Conservation (phyloP, 2,888 invertebrate genomes). For the Philonicus albiceps region DNA sequence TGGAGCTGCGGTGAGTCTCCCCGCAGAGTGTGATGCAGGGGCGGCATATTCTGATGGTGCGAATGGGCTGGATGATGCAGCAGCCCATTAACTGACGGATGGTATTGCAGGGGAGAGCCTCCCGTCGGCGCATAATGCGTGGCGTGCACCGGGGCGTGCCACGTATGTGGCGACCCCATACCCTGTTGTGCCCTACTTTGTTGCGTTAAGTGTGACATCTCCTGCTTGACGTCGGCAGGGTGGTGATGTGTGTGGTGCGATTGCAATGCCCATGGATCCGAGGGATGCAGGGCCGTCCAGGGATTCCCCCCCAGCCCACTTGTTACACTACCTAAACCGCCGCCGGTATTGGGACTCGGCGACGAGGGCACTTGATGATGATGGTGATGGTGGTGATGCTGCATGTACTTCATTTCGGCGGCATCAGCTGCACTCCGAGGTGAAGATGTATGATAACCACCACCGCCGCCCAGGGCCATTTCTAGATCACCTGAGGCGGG, state of each 20-base stretch:
- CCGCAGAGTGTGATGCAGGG: constrained; percentile 78
- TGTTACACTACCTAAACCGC: constrained; percentile 61
- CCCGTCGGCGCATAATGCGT: constrained; percentile 84
- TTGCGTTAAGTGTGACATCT: constrained; percentile 69
- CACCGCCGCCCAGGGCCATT: constrained; percentile 78
- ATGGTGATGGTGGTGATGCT: constrained; percentile 85
- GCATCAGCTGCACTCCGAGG: constrained; percentile 86
- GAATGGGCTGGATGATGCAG: constrained; percentile 72
- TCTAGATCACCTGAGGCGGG: constrained; percentile 83
- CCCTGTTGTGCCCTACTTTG: constrained; percentile 68
- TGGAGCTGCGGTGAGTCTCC: constrained; percentile 80
- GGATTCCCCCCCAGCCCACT: constrained; percentile 70
- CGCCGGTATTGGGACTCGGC: constrained; percentile 69
- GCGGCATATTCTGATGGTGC: constrained; percentile 72
- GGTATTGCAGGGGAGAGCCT: constrained; percentile 78
- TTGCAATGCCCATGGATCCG: constrained; percentile 84
- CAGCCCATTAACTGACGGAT: constrained; percentile 78
- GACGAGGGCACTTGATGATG: constrained; percentile 76
- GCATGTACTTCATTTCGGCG: constrained; percentile 95
- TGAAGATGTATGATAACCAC: constrained; percentile 80
- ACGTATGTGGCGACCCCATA: constrained; percentile 80
- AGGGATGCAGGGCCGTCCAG: constrained; percentile 83
- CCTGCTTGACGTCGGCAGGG: constrained; percentile 82
- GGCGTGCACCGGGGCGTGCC: constrained; percentile 89
- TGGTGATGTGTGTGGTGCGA: constrained; percentile 76